Evolutionary conservation across 2,113 vertebrate species (phyloP).

Genomic region (Mola mola): DNA sequence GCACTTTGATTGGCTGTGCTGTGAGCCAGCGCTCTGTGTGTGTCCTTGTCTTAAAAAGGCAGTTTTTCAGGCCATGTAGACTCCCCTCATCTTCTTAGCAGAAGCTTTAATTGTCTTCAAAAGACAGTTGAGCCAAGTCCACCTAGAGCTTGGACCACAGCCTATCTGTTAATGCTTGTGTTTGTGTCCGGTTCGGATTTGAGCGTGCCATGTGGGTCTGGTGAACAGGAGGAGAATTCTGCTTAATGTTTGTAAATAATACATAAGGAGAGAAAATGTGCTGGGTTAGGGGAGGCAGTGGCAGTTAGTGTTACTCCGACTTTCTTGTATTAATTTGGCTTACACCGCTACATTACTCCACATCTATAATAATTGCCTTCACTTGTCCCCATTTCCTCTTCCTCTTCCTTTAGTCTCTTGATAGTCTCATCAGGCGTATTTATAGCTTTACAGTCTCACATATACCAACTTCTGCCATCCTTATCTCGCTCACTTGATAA

Average conservation of each 20-base stretch:
- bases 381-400: conserved; percentile 55
- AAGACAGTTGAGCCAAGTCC: conserved; percentile 70
- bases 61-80: conserved; percentile 60
- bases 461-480: conserved; percentile 72
- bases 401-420: conserved; percentile 41
- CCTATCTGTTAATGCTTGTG: conserved; percentile 67
- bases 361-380: conserved; percentile 54
- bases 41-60: conserved; percentile 51
- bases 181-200: conserved; percentile 56
- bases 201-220: conserved; percentile 48
- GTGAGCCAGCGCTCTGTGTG: conserved; percentile 66
- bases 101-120: conserved; percentile 75
- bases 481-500: conserved; percentile 55
- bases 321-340: conserved; percentile 39
- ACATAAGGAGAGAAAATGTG: conserved; percentile 36
- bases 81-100: conserved; percentile 74
- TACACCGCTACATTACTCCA: conserved; percentile 43
- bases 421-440: conserved; percentile 69
- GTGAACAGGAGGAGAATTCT: conserved; percentile 39
- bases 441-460: conserved; percentile 65
- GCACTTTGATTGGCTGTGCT: conserved; percentile 62
- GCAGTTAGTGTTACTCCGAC: conserved; percentile 23
- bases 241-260: conserved; percentile 52
- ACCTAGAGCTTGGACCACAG: conserved; percentile 72
- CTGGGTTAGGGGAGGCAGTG: conserved; percentile 17